These are phyloP conservation scores for Muntiacus reevesi DNA, from an alignment of 2,113 vertebrate genomes.

Conservation along the genomic window DNA sequence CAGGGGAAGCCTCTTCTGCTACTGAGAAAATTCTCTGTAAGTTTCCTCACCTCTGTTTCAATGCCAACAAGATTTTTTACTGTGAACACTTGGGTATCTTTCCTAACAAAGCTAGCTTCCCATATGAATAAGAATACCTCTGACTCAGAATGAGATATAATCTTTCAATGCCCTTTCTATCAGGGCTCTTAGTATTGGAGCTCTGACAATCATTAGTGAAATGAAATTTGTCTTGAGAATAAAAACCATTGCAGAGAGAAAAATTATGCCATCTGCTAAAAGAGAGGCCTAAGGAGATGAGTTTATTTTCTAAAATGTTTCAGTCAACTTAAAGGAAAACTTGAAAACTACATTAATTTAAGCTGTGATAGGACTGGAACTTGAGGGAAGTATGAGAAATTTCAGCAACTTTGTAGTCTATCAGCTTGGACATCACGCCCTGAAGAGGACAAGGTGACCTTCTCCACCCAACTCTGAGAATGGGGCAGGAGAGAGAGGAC, in stretches of 20 bases:
- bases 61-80: conserved; percentile 41
- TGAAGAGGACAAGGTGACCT: background rate
- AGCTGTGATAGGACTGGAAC: background rate
- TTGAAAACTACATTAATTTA: background rate
- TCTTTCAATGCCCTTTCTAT: background rate
- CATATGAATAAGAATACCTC: background rate
- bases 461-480: background rate
- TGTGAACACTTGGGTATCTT: background rate
- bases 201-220: background rate
- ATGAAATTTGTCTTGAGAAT: background rate
- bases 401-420: background rate
- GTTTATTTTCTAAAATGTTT: conserved; percentile 14
- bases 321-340: background rate
- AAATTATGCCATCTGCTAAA: background rate
- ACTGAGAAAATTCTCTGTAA: conserved; percentile 49
- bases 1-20: background rate
- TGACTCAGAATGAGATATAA: background rate
- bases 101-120: background rate
- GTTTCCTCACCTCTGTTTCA: conserved; percentile 62
- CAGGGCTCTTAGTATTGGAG: background rate
- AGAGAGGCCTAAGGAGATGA: background rate
- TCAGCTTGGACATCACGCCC: background rate
- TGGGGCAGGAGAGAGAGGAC: background rate
- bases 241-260: background rate
- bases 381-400: background rate